These are phyloP conservation scores for Drosophila arizonae DNA, from an alignment of 1,140 invertebrate species.

Conservation along the genomic window DNA sequence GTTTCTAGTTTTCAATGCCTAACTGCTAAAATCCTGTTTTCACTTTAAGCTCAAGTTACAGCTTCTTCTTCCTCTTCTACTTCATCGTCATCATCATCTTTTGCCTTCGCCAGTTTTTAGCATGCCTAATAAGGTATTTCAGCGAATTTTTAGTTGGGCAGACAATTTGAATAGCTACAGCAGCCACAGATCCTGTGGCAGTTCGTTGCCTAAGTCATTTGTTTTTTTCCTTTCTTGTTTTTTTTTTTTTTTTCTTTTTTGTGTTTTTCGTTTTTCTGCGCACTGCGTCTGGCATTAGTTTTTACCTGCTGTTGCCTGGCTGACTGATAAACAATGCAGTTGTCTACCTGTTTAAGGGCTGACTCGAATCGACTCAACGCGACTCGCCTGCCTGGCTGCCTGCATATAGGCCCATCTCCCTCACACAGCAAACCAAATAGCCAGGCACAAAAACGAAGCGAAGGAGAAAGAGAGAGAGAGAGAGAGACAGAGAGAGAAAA, in stretches of 20 bases:
- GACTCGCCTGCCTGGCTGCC: not conserved
- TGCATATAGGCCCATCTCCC: not conserved
- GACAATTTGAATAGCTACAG: conserved; percentile 20
- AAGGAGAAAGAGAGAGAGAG: conserved; percentile 1
- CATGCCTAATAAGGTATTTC: conserved; percentile 13
- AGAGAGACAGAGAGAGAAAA: not conserved
- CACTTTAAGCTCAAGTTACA: conserved; percentile 11
- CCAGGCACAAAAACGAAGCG: conserved; percentile 9
- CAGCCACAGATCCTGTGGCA: conserved; percentile 4
- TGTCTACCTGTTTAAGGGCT: conserved; percentile 70
- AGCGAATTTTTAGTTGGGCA: conserved; percentile 3
- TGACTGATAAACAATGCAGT: conserved; percentile 70
- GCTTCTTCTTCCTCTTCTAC: not conserved
- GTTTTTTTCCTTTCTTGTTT: conserved; percentile 25
- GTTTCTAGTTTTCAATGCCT: not conserved
- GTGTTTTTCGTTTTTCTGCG: conserved; percentile 3
- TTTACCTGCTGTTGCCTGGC: conserved; percentile 50
- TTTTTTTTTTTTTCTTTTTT: not conserved
- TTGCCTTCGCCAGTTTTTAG: not conserved
- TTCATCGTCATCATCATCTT: not conserved
- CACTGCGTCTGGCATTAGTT: conserved; percentile 65
- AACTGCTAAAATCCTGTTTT: not conserved
- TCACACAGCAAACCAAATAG: conserved; percentile 11
- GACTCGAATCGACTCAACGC: not conserved
- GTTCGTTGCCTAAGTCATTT: conserved; percentile 57